Conservation (phyloP, 2,888 invertebrate genomes). For the Uropetala carovei region DNA sequence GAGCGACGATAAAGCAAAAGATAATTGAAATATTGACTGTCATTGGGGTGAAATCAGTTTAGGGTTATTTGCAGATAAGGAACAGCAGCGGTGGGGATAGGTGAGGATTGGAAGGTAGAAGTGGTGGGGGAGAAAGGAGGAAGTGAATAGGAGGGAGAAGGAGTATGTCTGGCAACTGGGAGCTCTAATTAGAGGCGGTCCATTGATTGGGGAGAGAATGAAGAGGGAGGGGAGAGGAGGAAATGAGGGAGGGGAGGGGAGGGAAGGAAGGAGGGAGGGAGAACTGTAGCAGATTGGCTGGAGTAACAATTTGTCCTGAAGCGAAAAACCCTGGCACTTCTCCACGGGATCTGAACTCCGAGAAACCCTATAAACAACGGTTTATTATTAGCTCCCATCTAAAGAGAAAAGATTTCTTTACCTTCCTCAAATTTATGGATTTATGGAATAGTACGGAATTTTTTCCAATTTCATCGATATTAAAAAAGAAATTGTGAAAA, state of each 20-base stretch:
- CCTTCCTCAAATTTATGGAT: background rate
- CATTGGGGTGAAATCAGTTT: conserved; percentile 31
- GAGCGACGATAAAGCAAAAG: background rate
- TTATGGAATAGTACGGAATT: background rate
- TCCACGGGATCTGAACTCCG: conserved; percentile 6
- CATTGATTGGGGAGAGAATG: background rate
- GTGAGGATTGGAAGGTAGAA: background rate
- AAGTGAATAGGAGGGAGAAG: background rate
- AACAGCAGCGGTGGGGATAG: background rate
- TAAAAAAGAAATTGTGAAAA: background rate
- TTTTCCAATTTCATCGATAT: background rate
- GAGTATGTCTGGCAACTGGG: background rate
- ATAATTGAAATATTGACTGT: conserved; percentile 42
- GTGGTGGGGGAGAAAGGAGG: background rate
- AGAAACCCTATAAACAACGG: conserved; percentile 49
- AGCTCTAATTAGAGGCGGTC: background rate
- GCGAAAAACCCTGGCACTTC: conserved; percentile 41
- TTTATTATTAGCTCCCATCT: background rate
- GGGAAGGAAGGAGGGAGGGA: background rate
- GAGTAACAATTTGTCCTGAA: conserved; percentile 58
- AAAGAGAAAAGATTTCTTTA: conserved; percentile 12
- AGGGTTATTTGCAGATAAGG: background rate
- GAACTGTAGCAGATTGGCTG: conserved; percentile 43
- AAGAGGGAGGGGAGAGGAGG: background rate
- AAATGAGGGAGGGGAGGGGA: background rate